phyloP scores from a whole-genome alignment of 2,888 invertebrate genomes.

The Cetonia aurata region DNA sequence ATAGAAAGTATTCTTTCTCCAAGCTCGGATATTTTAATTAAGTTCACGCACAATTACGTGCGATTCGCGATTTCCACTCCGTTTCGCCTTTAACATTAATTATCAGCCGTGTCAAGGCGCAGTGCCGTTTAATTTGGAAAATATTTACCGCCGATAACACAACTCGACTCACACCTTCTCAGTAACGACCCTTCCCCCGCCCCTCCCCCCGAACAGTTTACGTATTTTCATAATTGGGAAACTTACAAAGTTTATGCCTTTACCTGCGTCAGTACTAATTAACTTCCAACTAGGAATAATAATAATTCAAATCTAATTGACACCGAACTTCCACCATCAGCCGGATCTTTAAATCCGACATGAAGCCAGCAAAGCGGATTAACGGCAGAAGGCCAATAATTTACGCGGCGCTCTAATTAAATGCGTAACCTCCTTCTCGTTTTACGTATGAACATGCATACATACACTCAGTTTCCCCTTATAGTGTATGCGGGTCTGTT shows the following conservation, averaged over 20 bases:
- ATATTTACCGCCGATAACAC: conserved; percentile 29
- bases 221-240: conserved; percentile 34
- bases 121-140: conserved; percentile 16
- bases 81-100: conserved; percentile 1
- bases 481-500: conserved; percentile 1
- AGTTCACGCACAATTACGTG: conserved; percentile 10
- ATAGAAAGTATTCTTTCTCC: background rate
- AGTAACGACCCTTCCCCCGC: background rate
- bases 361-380: conserved; percentile 34
- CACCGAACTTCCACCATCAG: conserved; percentile 38
- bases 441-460: conserved; percentile 18
- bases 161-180: background rate
- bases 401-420: conserved; percentile 34
- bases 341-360: conserved; percentile 39
- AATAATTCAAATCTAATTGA: conserved; percentile 40
- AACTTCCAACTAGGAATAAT: conserved; percentile 36
- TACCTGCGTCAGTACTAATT: conserved; percentile 34
- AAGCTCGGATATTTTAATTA: conserved; percentile 13
- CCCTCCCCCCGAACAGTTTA: conserved; percentile 6
- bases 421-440: conserved; percentile 24
- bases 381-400: conserved; percentile 34
- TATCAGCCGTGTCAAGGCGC: conserved; percentile 13
- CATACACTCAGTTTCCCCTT: conserved; percentile 3
- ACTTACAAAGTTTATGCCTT: conserved; percentile 24
- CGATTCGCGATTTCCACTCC: conserved; percentile 1